Conservation (phyloP, 2,797 vertebrate genomes). For the Poeciliopsis gracilis region DNA sequence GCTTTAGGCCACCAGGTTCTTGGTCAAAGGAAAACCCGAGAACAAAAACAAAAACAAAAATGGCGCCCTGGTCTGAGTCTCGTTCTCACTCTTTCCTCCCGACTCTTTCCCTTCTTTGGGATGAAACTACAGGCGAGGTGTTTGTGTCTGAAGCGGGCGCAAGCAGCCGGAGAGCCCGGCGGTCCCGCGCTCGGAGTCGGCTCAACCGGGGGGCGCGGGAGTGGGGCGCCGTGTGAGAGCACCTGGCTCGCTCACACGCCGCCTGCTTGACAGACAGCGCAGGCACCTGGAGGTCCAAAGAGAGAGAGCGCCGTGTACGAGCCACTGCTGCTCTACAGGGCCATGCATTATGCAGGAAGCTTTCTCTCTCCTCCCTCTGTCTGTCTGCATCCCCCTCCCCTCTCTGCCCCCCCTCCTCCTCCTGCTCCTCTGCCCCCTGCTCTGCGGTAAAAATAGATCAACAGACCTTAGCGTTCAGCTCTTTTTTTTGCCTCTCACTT, state of each 20-base stretch:
- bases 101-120: background rate
- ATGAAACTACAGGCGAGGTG: slow-evolving; percentile 7
- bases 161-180: slow-evolving; percentile 40
- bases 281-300: slow-evolving; percentile 63
- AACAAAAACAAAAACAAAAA: background rate
- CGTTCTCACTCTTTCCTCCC: slow-evolving; percentile 4
- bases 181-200: slow-evolving; percentile 33
- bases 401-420: slow-evolving; percentile 22
- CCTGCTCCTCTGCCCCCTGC: slow-evolving; percentile 54
- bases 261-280: slow-evolving; percentile 60
- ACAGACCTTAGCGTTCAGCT: slow-evolving; percentile 68
- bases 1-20: background rate
- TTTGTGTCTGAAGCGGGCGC: slow-evolving; percentile 13
- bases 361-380: slow-evolving; percentile 54
- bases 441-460: slow-evolving; percentile 79
- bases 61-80: too few relatives aligned
- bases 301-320: slow-evolving; percentile 58
- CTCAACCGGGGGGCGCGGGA: slow-evolving; percentile 31
- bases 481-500: slow-evolving; percentile 58
- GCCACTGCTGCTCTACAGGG: slow-evolving; percentile 63
- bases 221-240: slow-evolving; percentile 40
- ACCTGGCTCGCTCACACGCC: slow-evolving; percentile 51
- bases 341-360: slow-evolving; percentile 77
- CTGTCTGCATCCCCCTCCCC: slow-evolving; percentile 25
- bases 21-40: background rate